These are phyloP conservation scores for Littorina saxatilis DNA, from an alignment of 1,140 invertebrate genomes.

Conservation along the genomic window DNA sequence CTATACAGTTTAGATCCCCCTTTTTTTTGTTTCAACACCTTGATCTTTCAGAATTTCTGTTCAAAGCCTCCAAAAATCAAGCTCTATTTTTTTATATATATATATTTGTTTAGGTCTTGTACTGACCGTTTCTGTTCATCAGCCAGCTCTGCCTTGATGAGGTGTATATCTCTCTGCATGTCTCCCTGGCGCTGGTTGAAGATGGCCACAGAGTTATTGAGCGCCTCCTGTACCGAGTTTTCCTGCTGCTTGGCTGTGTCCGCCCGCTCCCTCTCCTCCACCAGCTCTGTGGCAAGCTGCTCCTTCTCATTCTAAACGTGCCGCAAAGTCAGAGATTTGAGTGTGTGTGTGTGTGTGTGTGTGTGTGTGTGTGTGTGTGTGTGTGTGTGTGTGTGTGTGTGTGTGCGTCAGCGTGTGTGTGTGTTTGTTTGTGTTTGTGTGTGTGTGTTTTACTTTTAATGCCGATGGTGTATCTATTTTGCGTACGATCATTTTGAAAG, in stretches of 20 bases:
- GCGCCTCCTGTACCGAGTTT: constrained; percentile 31
- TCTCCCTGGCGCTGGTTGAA: constrained; percentile 33
- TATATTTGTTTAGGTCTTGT: too few species aligned
- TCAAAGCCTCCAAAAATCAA: too few species aligned
- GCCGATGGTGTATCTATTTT: not conserved
- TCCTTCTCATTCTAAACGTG: constrained; percentile 30
- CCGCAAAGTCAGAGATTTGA: not conserved
- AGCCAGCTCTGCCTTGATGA: constrained; percentile 22
- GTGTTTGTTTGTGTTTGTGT: too few species aligned
- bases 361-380: constrained; percentile 19
- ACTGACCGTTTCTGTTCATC: constrained; percentile 29
- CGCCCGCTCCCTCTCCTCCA: constrained; percentile 11
- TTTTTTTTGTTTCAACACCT: too few species aligned
- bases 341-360: constrained; percentile 21
- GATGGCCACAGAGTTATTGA: constrained; percentile 38
- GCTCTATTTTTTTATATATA: too few species aligned
- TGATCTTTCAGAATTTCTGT: too few species aligned
- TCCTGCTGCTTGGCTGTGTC: constrained; percentile 20
- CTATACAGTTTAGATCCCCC: too few species aligned
- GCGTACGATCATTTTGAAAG: too few species aligned
- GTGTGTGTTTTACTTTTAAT: too few species aligned
- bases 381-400: constrained; percentile 11
- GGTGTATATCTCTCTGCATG: constrained; percentile 25
- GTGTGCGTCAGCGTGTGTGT: too few species aligned
- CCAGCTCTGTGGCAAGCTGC: constrained; percentile 23